These are phyloP conservation scores for Otocyon megalotis DNA, from an alignment of 2,113 vertebrate genomes.

Conservation along the genomic window DNA sequence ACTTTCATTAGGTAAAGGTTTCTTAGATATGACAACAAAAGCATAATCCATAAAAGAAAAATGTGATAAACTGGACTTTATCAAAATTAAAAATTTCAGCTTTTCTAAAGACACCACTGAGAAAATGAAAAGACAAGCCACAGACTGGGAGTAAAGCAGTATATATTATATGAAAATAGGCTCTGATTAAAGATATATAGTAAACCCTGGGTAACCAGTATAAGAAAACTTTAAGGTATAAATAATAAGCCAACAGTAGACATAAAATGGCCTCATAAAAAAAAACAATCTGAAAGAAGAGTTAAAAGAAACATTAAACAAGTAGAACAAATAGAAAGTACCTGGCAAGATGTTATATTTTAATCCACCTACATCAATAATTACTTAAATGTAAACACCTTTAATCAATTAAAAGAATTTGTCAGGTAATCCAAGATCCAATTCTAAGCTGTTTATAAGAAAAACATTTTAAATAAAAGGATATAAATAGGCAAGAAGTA, in stretches of 20 bases:
- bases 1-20: neutral
- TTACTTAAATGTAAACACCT: neutral
- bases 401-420: neutral
- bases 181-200: neutral
- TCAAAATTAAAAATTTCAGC: neutral
- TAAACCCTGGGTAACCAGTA: neutral
- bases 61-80: neutral
- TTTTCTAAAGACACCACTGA: slow-evolving; percentile 1
- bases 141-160: neutral
- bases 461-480: neutral
- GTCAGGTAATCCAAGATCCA: neutral
- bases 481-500: neutral
- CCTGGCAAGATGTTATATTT: neutral
- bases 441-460: neutral
- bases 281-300: neutral
- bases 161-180: neutral
- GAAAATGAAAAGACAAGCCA: neutral
- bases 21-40: slow-evolving; percentile 15
- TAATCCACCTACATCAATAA: neutral
- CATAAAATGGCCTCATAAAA: neutral
- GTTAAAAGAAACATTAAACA: neutral
- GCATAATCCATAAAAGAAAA: neutral
- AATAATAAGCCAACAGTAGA: neutral
- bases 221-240: neutral
- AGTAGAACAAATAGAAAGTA: neutral